Evolutionary conservation across 2,113 vertebrate species (phyloP), one percentile per base, ranked within the genome.

Genomic region (Coreoperca whiteheadi): DNA sequence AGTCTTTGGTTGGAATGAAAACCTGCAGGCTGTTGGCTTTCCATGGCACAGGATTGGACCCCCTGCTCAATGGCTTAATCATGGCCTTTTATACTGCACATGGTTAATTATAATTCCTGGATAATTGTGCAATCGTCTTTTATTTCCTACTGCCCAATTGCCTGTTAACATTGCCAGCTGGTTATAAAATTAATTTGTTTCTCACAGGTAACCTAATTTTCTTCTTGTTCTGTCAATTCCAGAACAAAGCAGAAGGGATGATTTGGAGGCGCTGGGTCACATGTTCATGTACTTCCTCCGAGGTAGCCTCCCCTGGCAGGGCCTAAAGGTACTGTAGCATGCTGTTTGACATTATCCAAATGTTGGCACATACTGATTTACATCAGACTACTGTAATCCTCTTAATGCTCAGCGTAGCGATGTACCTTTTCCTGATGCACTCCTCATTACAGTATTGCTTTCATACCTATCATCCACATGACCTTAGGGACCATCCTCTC

Each of bases 231-330:
- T 61, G 63, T 79, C 9, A 82, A 1, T 68, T 86, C 11, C 95
- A 99, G 98, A 99, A 90, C 98, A 99, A 97, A 99, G 98, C 95
- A 97, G 98, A 92, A 96, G 98, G 88, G 98, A 99, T 0, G 98
- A 99, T 90, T 94, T 99, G 94, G 98, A 99, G 94, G 98, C 98
- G 0, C 92, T 99, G 91, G 98, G 98, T 84, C 98, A 99, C 93
- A 99, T 99, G 98, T 99, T 99, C 90, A 98, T 99, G 98, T 99
- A 99, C 92, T 99, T 99, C 90, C 96, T 99, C 69, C 96, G 98
- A 0, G 97, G 98, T 39, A 99, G 98, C 91, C 97, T 99, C 46
- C 98, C 98, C 46, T 99, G 98, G 98, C 98, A 99, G 93, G 98
- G 98, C 81, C 96, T 99, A 75, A 99, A 99, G 97, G 98, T 99